phyloP scores from a whole-genome alignment of 2,797 vertebrate species.

The Chrysolophus pictus region DNA sequence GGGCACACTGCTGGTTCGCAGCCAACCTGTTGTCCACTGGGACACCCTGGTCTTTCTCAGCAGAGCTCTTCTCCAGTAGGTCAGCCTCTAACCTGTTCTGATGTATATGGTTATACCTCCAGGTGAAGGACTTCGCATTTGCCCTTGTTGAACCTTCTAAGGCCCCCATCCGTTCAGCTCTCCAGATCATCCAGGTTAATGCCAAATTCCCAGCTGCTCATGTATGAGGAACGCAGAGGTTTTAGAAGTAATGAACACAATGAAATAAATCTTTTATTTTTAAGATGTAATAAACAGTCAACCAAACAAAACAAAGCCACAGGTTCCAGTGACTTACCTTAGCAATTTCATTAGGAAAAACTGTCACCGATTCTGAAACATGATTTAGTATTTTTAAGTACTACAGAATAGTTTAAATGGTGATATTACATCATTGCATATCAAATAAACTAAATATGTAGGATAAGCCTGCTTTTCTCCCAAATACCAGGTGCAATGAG shows the following conservation, averaged over 20 bases:
- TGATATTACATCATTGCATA: not conserved
- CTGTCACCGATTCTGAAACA: not conserved
- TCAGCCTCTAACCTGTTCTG: not conserved
- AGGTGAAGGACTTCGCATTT: not conserved
- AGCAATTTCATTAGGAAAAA: not conserved
- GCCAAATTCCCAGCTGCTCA: not conserved
- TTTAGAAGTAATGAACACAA: not conserved
- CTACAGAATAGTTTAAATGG: not conserved
- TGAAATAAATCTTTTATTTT: not conserved
- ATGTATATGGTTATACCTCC: too few relatives aligned
- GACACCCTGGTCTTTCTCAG: not conserved
- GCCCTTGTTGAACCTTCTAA: not conserved
- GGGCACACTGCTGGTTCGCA: not conserved
- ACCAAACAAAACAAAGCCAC: not conserved
- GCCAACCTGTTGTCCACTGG: not conserved
- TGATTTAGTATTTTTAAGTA: not conserved
- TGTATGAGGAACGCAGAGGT: not conserved
- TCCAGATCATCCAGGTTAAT: not conserved
- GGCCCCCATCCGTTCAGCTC: not conserved
- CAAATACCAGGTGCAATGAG: not conserved
- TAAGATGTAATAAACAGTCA: not conserved
- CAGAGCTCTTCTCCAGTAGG: not conserved
- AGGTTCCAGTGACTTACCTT: not conserved
- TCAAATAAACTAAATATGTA: not conserved
- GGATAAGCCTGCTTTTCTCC: not conserved